Evolutionary conservation across 2,888 invertebrate species (phyloP).

Genomic region (Hipparchia sbordonii): DNA sequence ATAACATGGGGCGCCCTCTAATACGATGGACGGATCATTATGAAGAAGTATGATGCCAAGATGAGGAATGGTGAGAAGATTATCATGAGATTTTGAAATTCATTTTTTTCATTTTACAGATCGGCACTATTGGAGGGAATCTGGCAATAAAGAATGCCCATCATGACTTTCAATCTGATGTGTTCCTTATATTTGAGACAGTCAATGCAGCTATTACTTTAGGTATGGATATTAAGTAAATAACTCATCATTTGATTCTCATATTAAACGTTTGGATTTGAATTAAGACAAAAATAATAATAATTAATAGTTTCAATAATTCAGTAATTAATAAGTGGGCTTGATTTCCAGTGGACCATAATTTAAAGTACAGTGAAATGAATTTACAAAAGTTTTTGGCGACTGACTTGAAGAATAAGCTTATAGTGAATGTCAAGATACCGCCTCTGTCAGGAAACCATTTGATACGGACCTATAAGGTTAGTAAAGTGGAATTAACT

Average conservation of each 20-base stretch:
- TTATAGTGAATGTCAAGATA: slow-evolving; percentile 74
- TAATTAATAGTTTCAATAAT: neutral
- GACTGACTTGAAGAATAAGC: slow-evolving; percentile 62
- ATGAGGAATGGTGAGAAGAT: no score
- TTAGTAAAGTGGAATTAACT: slow-evolving; percentile 36
- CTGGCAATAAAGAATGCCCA: slow-evolving; percentile 84
- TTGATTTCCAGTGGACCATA: slow-evolving; percentile 57
- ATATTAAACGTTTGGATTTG: neutral
- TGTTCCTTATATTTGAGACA: slow-evolving; percentile 85
- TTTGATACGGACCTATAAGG: slow-evolving; percentile 71
- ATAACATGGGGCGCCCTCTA: no score
- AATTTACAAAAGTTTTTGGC: slow-evolving; percentile 65
- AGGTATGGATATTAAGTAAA: slow-evolving; percentile 52
- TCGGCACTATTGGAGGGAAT: slow-evolving; percentile 89
- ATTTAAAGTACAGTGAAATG: slow-evolving; percentile 48
- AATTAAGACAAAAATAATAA: no score
- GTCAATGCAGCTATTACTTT: slow-evolving; percentile 81
- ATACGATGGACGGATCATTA: no score
- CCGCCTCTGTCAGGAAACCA: slow-evolving; percentile 66
- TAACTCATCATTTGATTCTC: neutral
- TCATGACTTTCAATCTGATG: slow-evolving; percentile 88
- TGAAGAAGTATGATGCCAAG: no score
- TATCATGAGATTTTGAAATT: neutral
- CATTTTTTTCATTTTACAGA: slow-evolving; percentile 56
- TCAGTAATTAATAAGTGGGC: neutral